Percentiles rank a stretch among this genome's conserved stretches.
These are phyloP conservation scores for Australoheros facetus DNA, from an alignment of 2,797 vertebrate species.

Conservation along the genomic window DNA sequence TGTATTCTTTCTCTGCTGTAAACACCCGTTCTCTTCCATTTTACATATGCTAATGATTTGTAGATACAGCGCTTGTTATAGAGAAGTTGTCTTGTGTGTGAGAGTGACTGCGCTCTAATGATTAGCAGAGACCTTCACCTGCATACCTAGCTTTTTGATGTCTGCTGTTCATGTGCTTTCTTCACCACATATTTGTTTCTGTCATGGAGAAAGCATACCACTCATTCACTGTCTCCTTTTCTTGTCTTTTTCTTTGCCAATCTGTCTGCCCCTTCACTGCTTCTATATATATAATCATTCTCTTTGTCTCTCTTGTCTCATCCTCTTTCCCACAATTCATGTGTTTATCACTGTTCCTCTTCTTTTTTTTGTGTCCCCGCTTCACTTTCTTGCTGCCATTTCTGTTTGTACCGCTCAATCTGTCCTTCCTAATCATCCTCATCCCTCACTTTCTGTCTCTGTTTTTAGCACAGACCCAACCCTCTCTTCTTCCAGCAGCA, in stretches of 20 bases:
- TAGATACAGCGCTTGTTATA: conserved; percentile 1
- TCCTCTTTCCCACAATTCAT: conserved; percentile 17
- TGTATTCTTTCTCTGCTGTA: not conserved
- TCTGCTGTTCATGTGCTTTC: conserved; percentile 28
- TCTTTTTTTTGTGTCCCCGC: not conserved
- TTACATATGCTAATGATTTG: conserved; percentile 2
- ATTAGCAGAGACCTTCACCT: conserved; percentile 44
- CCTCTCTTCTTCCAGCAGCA: conserved; percentile 40
- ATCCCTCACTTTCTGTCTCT: conserved; percentile 42
- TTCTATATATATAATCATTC: conserved; percentile 1
- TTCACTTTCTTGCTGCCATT: conserved; percentile 37
- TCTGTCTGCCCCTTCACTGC: not conserved
- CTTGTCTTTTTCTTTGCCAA: conserved; percentile 1
- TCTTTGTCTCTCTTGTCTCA: not conserved
- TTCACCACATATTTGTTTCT: not conserved
- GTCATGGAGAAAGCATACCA: not conserved
- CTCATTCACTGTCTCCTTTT: conserved; percentile 2
- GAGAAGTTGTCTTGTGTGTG: conserved; percentile 30
- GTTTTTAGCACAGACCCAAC: conserved; percentile 30
- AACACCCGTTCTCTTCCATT: not conserved
- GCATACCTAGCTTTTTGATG: conserved; percentile 41
- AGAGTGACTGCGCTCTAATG: conserved; percentile 27
- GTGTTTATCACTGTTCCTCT: conserved; percentile 30
- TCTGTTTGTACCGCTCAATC: conserved; percentile 53
- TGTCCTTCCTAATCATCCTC: conserved; percentile 51